phyloP scores from a whole-genome alignment of 2,797 vertebrate genomes.

The Botia almorhae region DNA sequence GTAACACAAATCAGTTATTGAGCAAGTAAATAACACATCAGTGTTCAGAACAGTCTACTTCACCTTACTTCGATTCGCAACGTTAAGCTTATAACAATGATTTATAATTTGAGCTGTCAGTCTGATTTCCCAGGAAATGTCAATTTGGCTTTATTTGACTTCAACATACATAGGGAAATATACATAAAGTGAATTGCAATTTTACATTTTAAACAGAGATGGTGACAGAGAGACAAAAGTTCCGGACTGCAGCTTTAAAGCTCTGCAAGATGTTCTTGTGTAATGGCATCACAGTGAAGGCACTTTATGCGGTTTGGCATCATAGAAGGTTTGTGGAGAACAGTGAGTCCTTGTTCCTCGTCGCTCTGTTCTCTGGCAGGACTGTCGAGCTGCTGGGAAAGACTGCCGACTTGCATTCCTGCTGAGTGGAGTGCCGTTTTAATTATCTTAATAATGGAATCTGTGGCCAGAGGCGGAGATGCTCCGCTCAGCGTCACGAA shows the following conservation, averaged over 20 bases:
- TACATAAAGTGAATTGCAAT: no score
- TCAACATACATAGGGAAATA: no score
- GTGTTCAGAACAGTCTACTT: no score
- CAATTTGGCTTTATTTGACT: no score
- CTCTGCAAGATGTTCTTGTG: slow-evolving; percentile 25
- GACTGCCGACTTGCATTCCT: slow-evolving; percentile 44
- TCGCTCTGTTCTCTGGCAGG: slow-evolving; percentile 21
- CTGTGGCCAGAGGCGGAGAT: slow-evolving; percentile 66
- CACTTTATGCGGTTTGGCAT: slow-evolving; percentile 25
- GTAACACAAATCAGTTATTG: no score
- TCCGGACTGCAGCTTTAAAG: not conserved
- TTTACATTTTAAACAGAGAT: no score
- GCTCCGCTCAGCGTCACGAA: slow-evolving; percentile 62
- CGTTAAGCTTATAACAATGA: no score
- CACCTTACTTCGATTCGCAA: no score
- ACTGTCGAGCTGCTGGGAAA: slow-evolving; percentile 42
- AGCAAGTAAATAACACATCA: no score
- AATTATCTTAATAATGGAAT: slow-evolving; percentile 75
- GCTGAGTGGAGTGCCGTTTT: slow-evolving; percentile 58
- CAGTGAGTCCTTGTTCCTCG: slow-evolving; percentile 50
- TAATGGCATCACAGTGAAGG: slow-evolving; percentile 1
- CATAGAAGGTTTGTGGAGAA: slow-evolving; percentile 20
- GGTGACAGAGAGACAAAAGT: no score
- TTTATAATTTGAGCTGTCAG: no score
- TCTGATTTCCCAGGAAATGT: no score